These are phyloP conservation scores for Sphaeramia orbicularis DNA, from an alignment of 2,797 vertebrate species.

Conservation along the genomic window DNA sequence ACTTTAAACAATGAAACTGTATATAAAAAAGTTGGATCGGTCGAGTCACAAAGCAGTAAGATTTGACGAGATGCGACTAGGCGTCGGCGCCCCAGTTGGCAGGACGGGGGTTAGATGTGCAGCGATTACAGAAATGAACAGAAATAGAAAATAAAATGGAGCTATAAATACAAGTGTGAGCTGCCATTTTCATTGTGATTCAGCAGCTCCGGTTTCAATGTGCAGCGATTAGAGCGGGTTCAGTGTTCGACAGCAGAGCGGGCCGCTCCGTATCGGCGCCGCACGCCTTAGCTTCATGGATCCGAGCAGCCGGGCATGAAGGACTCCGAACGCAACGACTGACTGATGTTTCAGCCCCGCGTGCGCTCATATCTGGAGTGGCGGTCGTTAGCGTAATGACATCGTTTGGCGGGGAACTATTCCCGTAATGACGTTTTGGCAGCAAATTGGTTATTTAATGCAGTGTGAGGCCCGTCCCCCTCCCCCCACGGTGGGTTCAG, in stretches of 20 bases:
- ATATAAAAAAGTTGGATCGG: too few species aligned
- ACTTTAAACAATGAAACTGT: too few species aligned
- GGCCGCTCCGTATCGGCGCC: constrained; percentile 32
- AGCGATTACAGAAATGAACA: too few species aligned
- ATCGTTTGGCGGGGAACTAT: constrained; percentile 54
- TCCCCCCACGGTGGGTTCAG: constrained; percentile 9
- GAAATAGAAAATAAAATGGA: too few species aligned
- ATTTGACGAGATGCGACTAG: too few species aligned
- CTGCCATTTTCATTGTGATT: constrained; percentile 22
- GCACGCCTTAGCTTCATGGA: constrained; percentile 28
- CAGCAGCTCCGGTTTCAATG: neutral
- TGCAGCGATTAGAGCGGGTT: constrained; percentile 1
- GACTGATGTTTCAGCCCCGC: constrained; percentile 33
- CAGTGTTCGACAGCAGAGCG: constrained; percentile 29
- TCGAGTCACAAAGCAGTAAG: too few species aligned
- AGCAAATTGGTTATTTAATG: constrained; percentile 64
- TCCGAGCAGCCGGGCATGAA: constrained; percentile 45
- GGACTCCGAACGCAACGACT: constrained; percentile 37
- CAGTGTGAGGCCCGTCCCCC: constrained; percentile 23
- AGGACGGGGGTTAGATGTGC: neutral
- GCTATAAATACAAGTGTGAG: too few species aligned
- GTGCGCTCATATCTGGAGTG: constrained; percentile 21
- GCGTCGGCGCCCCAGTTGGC: too few species aligned
- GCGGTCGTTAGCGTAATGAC: constrained; percentile 56
- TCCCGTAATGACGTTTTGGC: constrained; percentile 54